These are phyloP conservation scores for Elysia chlorotica DNA, from an alignment of 1,140 invertebrate species.

Conservation along the genomic window DNA sequence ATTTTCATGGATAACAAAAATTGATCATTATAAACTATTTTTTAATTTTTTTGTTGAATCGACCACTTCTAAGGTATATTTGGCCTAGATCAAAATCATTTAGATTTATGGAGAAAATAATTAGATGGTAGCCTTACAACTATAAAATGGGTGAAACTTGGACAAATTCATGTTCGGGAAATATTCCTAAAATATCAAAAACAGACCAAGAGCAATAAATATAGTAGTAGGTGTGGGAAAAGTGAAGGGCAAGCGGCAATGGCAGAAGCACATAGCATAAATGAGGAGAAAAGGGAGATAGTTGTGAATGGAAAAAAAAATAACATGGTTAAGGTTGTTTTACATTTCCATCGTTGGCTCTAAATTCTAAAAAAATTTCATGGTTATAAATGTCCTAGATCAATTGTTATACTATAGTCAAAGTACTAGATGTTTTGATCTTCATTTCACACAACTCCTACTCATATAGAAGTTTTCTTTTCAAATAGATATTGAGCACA, in stretches of 20 bases:
- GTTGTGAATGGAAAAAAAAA: not conserved
- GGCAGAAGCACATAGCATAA: too few species aligned
- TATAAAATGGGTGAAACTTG: too few species aligned
- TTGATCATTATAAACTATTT: not conserved
- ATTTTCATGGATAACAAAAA: not conserved
- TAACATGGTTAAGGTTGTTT: not conserved
- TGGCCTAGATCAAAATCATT: not conserved
- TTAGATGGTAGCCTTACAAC: too few species aligned
- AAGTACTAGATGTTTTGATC: not conserved
- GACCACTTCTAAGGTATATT: not conserved
- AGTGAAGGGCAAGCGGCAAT: too few species aligned
- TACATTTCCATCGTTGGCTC: not conserved
- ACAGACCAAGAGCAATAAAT: too few species aligned
- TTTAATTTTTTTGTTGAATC: not conserved
- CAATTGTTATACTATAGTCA: not conserved
- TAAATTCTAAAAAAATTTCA: not conserved
- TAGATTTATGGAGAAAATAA: not conserved
- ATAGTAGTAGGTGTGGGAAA: too few species aligned
- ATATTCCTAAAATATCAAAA: too few species aligned
- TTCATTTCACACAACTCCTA: not conserved
- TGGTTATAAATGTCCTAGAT: not conserved
- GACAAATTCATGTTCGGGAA: too few species aligned
- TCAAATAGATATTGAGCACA: conserved; percentile 3
- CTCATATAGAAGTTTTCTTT: not conserved
- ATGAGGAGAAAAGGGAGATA: too few species aligned